Percentiles rank a stretch among this genome's conserved stretches.
phyloP scores from a whole-genome alignment of 1,140 invertebrate genomes.

The Lanistes nyassanus region DNA sequence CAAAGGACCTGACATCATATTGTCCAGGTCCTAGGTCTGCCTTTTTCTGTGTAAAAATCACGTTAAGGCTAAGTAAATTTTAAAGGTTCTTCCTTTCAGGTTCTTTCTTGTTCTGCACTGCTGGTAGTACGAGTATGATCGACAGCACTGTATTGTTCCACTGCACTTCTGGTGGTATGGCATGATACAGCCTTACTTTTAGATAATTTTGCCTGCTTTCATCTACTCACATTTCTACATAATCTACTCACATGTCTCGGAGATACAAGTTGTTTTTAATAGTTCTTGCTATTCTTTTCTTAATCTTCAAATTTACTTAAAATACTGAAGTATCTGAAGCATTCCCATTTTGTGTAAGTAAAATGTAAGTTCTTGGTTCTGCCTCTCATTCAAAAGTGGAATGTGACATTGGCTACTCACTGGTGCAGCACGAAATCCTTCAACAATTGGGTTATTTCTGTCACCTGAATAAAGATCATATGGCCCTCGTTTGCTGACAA shows the following conservation, averaged over 20 bases:
- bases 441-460: slow-evolving; percentile 61
- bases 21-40: slow-evolving; percentile 61
- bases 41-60: slow-evolving; percentile 43
- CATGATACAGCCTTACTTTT: not conserved
- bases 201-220: not conserved
- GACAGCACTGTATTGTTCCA: not conserved
- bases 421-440: slow-evolving; percentile 58
- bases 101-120: not conserved
- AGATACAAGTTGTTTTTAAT: too few relatives aligned
- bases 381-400: not conserved
- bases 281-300: not conserved
- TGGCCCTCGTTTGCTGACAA: slow-evolving; percentile 59
- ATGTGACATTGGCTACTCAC: slow-evolving; percentile 48
- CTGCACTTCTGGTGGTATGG: not conserved
- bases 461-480: slow-evolving; percentile 63
- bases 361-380: not conserved
- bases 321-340: not conserved
- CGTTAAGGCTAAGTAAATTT: not conserved
- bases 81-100: not conserved
- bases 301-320: not conserved
- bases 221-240: not conserved
- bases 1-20: slow-evolving; percentile 60
- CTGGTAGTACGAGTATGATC: not conserved
- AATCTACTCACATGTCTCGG: too few relatives aligned
- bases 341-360: not conserved